Evolutionary conservation across 2,113 vertebrate species (phyloP), one percentile per base, ranked within the genome.

Genomic region (Poicephalus meyeri): DNA sequence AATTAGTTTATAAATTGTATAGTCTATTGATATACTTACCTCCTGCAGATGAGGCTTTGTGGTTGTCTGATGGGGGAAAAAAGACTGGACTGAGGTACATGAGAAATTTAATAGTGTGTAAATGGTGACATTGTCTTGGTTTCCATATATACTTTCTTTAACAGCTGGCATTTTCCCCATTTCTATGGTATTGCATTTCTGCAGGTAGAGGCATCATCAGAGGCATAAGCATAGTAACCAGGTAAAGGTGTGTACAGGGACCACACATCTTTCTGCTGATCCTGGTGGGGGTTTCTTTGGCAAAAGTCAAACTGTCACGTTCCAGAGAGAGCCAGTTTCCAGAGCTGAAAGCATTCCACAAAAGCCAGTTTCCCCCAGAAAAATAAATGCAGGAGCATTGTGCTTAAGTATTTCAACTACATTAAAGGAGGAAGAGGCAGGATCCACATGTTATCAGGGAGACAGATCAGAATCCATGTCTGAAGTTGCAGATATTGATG

Each of bases 361-460:
- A 49, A 77, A 91, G 53, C 3, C 3, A 31, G 2, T 61, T 66
- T 74, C 19, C 41, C 13, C 0, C 1, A 0, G 10, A 52, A 50
- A 60, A 79, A 16, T 46, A 71, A 69, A 41, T 73, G 14, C 7
- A 35, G 14, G 11, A 17, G 60, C 24, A 21, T 16, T 47, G 23
- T 35, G 12, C 47, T 80, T 47, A 37, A 76, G 29, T 86, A 37
- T 90, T 83, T 90, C 71, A 83, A 3, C n/a, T 56, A 6, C 15
- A 11, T n/a, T 72, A 46, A 49, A 72, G 44, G 56, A 88, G 31
- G 31, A 86, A 47, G 33, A 47, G 61, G 31, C 50, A 86, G 69
- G 29, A 88, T 74, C 20, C 50, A 7, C 17, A 1, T 50, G 16
- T 73, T 83, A 8, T 24, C 9, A 16, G 28, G 68, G 68, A 90